phyloP scores from a whole-genome alignment of 2,113 vertebrate species.

The Pseudorasbora parva region DNA sequence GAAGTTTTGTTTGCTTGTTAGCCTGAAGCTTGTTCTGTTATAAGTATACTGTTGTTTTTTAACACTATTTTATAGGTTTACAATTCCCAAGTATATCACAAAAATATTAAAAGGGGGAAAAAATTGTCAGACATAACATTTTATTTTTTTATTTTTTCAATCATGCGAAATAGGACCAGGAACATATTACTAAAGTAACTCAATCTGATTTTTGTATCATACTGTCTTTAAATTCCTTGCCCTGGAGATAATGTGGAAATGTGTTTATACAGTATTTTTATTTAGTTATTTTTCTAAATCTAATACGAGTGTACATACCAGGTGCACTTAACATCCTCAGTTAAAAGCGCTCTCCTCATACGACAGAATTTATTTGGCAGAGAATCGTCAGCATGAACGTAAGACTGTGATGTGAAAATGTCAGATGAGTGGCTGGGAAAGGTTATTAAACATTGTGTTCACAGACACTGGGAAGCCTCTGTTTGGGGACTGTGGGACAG shows the following conservation, averaged over 20 bases:
- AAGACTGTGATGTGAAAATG: slow-evolving; percentile 38
- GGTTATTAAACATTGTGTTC: slow-evolving; percentile 34
- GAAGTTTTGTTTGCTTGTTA: too few species aligned
- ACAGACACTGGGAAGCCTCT: slow-evolving; percentile 21
- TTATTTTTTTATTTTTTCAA: too few species aligned
- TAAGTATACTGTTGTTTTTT: too few species aligned
- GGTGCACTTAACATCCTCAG: neutral
- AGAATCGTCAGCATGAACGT: neutral
- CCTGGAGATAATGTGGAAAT: neutral
- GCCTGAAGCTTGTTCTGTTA: too few species aligned
- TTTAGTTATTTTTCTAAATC: too few species aligned
- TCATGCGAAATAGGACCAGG: too few species aligned
- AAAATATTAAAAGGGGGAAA: too few species aligned
- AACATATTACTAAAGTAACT: too few species aligned
- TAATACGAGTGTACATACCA: neutral
- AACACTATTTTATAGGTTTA: too few species aligned
- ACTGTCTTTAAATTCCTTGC: too few species aligned
- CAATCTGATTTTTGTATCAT: neutral
- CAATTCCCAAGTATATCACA: too few species aligned
- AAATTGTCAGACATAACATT: too few species aligned
- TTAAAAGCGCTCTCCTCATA: slow-evolving; percentile 17
- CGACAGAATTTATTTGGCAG: slow-evolving; percentile 7
- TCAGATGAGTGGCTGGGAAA: slow-evolving; percentile 18
- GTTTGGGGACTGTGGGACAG: slow-evolving; percentile 22
- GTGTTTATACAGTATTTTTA: neutral